Conservation (phyloP, 1,140 invertebrate species). For the Cataglyphis hispanica region DNA sequence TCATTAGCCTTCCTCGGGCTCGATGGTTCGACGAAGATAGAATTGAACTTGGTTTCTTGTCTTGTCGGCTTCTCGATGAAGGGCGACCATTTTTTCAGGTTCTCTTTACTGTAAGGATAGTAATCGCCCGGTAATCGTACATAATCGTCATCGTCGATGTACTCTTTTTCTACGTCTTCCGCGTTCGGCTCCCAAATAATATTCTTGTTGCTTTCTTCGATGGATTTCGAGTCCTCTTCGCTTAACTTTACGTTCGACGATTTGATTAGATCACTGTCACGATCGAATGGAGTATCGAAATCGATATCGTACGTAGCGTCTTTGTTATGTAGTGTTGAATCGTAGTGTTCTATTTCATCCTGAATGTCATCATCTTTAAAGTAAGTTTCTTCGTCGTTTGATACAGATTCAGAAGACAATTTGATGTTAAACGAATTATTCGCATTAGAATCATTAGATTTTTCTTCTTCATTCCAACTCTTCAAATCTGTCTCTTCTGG, state of each 20-base stretch:
- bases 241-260: neutral
- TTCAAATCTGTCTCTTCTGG: neutral
- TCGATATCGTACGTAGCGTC: neutral
- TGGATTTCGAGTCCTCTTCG: neutral
- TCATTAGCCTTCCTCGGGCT: constrained; percentile 7
- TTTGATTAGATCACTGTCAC: neutral
- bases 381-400: neutral
- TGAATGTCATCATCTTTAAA: neutral
- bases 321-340: neutral
- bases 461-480: neutral
- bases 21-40: neutral
- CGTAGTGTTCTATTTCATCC: neutral
- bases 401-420: neutral
- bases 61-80: neutral
- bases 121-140: constrained; percentile 73
- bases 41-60: neutral
- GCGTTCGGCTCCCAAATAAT: neutral
- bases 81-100: constrained; percentile 73
- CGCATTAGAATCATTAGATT: neutral
- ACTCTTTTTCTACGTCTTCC: constrained; percentile 7
- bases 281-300: neutral
- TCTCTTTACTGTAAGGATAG: constrained; percentile 75
- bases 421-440: neutral
- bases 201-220: neutral
- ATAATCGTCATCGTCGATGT: constrained; percentile 59